Base-by-base conservation (phyloP, 1,140 invertebrate species). In the Archivesica marissinica region DNA sequence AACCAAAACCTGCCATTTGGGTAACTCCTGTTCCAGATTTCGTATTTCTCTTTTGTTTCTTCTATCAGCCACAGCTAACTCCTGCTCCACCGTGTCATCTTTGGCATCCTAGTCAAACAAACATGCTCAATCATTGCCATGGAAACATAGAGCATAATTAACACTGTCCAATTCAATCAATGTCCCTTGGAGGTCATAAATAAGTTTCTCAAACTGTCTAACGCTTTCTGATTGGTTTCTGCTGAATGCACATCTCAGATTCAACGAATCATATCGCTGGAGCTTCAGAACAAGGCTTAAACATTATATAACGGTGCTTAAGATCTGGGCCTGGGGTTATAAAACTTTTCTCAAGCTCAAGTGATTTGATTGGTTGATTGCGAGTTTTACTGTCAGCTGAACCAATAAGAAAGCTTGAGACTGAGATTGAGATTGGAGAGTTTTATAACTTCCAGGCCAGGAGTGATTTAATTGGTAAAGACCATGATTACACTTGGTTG, bases 1-100 rank as follows among this genome's bases (percentile, higher is more conserved):
- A 15, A 99, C 97, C 47, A 99, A 92, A n/a, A 98, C 97, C 93
- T 98, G 98, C 97, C 97, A 99, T 85, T 97, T 96, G 0, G 96
- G 95, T 61, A 98, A 92, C 92, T 99, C 98, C 89, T 97, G 97
- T 94, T 99, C 98, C 61, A 99, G 93, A 38, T 97, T 94, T 72
- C 97, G 95, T 61, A 99, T 98, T 93, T 99, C 97, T 87, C 96
- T 96, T 91, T 97, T 97, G 89, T 95, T 95, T 90, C 95, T 95
- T 83, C 96, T 95, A 89, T 91, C 95, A 88, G 90, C 90, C 66
- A 93, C 75, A 47, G 91, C 88, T 23, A 94, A 86, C 88, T 95
- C 94, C 95, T 93, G 96, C 95, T 97, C 96, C 23, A 97, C 90
- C 3, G 95, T 94, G 91, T 97, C 97, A 94, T 98, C 97, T 88